Evolutionary conservation across 2,113 vertebrate genomes (phyloP), one percentile per base, ranked within the genome.

Genomic region (Camelus bactrianus): DNA sequence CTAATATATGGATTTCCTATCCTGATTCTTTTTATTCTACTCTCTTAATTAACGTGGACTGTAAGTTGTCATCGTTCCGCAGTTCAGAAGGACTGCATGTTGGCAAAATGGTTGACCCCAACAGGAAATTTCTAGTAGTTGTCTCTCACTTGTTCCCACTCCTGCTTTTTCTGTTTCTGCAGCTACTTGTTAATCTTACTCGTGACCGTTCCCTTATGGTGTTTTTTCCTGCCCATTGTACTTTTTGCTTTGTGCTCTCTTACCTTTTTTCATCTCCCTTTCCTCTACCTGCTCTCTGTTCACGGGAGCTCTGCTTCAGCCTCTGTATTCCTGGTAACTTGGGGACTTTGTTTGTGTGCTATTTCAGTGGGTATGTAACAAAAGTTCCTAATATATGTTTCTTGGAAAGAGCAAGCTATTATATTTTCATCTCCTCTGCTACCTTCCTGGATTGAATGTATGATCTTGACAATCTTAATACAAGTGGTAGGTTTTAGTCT

Each of bases 271-370:
- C 22, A 19, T 30, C 32, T 64, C 42, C 54, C 11, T 76, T 56
- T 73, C 67, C 20, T 77, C 52, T 85, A 28, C 17, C 35, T 72
- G 9, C 17, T 54, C 8, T 72, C n/a, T 50, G 3, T 85, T 58
- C 1, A 10, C 83, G 75, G 19, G 69, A 75, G 13, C 46, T 95
- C 93, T 87, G 72, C 19, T 20, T 8, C 5, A 54, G 5, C 79
- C 32, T 93, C 19, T 76, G 16, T 94, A 24, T 92, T 94, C 85
- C 62, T 95, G 70, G 22, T 50, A 91, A 60, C 16, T n/a, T 64
- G 10, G 15, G 15, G 32, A 50, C 30, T 94, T 89, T 84, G 5
- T 95, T 86, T 38, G 54, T 52, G 73, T 69, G 48, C 35, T 89
- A 0, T 79, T 87, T 83, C 48, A 73, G 3, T 95, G 50, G n/a